Evolutionary conservation across 2,113 vertebrate genomes (phyloP), one percentile per base, ranked within the genome.

Genomic region (Hydropotes inermis): DNA sequence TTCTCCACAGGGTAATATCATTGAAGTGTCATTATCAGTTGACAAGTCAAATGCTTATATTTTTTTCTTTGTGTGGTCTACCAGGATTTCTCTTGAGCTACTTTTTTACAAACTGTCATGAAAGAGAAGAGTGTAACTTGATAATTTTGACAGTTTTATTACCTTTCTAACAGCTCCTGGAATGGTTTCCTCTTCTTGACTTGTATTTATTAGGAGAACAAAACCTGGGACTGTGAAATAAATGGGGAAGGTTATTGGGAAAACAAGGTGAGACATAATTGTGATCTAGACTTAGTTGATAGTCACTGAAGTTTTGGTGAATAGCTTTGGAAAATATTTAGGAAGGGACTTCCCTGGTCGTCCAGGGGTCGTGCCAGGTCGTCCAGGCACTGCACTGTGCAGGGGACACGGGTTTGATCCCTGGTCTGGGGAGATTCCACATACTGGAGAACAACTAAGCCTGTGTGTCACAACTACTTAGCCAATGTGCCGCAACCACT

Each of bases 121-220:
- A 94, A 97, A 50, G 4, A 28, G 12, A 74, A 86, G 33, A 74
- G 12, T 76, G 15, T 94, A 79, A 28, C 45, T 85, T 85, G 81
- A 28, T 74, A 79, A 50, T 50, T 50, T 79, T 79, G 78, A 79
- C 78, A 33, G 33, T 85, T 85, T 93, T 94, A 91, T 95, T 96
- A 57, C 17, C 82, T 95, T 88, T 95, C 52, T 79, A 91, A 96
- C 70, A 52, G 45, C 55, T 97, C 36, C 36, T 74, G 47, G 57
- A 95, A 86, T 58, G 87, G 82, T 95, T 79, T 82, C 52, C 64
- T 82, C 76, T 82, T 93, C 47, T 17, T 17, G 74, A 58, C 8
- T 33, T 74, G 33, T 30, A 92, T 84, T 86, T 47, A 91, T 30
- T 7, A 91, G 90, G 9, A 7, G 25, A 93, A 11, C 76, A 97